Evolutionary conservation across 2,888 invertebrate species (phyloP).

Genomic region (Biston stratarius): DNA sequence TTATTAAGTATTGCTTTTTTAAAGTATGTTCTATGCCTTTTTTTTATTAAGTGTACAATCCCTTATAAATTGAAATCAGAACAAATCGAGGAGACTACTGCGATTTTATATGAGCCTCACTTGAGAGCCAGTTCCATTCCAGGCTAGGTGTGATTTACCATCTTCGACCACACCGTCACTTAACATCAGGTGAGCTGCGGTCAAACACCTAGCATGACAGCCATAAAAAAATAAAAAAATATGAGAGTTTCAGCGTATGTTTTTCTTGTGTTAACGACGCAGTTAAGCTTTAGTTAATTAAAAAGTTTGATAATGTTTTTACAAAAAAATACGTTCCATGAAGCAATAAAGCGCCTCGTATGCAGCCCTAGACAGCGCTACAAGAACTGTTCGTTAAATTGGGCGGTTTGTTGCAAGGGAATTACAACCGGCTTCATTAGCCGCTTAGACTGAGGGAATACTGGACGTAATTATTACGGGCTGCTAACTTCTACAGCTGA

Average conservation of each 20-base stretch:
- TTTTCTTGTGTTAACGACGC: too few relatives aligned
- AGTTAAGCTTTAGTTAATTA: background rate
- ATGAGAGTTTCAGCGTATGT: too few relatives aligned
- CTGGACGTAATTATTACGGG: background rate
- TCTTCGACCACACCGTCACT: too few relatives aligned
- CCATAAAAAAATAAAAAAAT: too few relatives aligned
- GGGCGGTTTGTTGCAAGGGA: conserved; percentile 44
- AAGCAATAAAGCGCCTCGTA: conserved; percentile 18
- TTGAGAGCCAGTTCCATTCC: too few relatives aligned
- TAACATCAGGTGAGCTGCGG: too few relatives aligned
- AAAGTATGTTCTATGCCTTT: conserved; percentile 35
- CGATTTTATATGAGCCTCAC: conserved; percentile 74
- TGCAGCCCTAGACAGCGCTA: conserved; percentile 25
- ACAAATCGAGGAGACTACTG: conserved; percentile 71
- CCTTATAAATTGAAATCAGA: too few relatives aligned
- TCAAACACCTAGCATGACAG: too few relatives aligned
- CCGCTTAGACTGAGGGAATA: conserved; percentile 18
- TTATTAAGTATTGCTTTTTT: background rate
- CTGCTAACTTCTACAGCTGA: background rate
- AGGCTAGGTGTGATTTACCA: too few relatives aligned
- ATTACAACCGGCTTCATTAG: conserved; percentile 47
- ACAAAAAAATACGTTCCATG: background rate
- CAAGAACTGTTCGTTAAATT: conserved; percentile 45
- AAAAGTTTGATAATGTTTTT: conserved; percentile 1
- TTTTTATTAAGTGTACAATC: too few relatives aligned